phyloP scores from a whole-genome alignment of 1,140 invertebrate genomes.

The Carcinoscorpius rotundicauda region DNA sequence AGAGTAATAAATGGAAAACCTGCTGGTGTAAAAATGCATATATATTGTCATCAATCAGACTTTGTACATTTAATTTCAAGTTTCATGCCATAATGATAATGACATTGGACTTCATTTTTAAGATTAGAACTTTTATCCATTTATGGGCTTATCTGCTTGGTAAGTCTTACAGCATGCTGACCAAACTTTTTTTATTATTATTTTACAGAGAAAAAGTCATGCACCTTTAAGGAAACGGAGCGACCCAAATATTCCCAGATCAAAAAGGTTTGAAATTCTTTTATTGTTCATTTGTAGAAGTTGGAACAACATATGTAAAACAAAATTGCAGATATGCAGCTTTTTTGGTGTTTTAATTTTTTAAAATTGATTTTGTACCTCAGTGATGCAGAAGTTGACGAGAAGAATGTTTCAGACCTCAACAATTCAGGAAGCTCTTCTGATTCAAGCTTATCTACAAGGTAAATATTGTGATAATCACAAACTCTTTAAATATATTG shows the following conservation, averaged over 20 bases:
- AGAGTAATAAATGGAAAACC: too few species aligned
- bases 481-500: too few species aligned
- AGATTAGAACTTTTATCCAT: too few species aligned
- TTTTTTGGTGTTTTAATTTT: constrained; percentile 5
- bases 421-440: constrained; percentile 35
- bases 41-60: too few species aligned
- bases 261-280: constrained; percentile 16
- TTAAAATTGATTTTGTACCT: constrained; percentile 3
- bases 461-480: constrained; percentile 21
- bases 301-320: background rate
- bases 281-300: background rate
- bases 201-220: constrained; percentile 21
- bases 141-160: too few species aligned
- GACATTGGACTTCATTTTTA: too few species aligned
- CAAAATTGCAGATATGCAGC: constrained; percentile 8
- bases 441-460: constrained; percentile 34
- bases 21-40: too few species aligned
- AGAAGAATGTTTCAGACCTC: constrained; percentile 28
- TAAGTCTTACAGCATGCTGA: too few species aligned
- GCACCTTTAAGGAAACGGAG: constrained; percentile 24
- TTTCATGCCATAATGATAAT: too few species aligned
- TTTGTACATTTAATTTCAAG: too few species aligned
- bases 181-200: background rate
- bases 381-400: constrained; percentile 35
- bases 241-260: constrained; percentile 25